Evolutionary conservation across 2,888 invertebrate genomes (phyloP), one percentile per base, ranked within the genome.

Genomic region (Limnephilus marmoratus): DNA sequence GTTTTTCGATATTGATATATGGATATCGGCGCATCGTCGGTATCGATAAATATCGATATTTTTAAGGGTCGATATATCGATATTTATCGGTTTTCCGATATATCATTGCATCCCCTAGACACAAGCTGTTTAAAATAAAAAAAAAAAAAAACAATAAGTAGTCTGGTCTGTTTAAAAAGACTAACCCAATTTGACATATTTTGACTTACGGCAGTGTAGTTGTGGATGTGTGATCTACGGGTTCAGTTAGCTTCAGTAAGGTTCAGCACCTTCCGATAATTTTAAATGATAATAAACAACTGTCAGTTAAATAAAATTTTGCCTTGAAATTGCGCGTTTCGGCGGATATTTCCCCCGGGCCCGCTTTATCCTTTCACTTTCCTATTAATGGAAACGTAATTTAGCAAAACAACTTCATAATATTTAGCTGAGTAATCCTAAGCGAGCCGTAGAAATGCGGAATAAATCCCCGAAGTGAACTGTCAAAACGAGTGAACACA

Each of bases 381-480:
- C 53, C 68, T 68, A 88, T 88, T 88, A 88, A 88, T 88, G 68
- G 68, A 88, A 68, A 88, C 53, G 68, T 88, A 68, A 88, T 88
- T 88, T 88, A 88, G 88, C 88, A 68, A 88, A 88, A 88, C 68
- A 88, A 88, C 68, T 88, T 88, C 37, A 88, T 88, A 88, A 88
- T 88, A 88, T 88, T 88, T 88, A 15, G 88, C 68, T 34, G 88
- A 88, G 88, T 88, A 88, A 88, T 88, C 53, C 88, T 68, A n/a
- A 68, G 68, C 68, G 68, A 31, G 29, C 88, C 31, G 18, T 5
- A 2, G 88, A 88, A 88, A 88, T 13, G 34, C 29, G 68, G 12
- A 88, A 68, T 68, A 68, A 88, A 88, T 88, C 88, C 88, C 68
- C 37, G 13, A 88, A 88, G 86, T 13, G 49, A 86, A 86, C 41